Base-by-base conservation (phyloP, 2,888 invertebrate species). In the Nysson spinosus region DNA sequence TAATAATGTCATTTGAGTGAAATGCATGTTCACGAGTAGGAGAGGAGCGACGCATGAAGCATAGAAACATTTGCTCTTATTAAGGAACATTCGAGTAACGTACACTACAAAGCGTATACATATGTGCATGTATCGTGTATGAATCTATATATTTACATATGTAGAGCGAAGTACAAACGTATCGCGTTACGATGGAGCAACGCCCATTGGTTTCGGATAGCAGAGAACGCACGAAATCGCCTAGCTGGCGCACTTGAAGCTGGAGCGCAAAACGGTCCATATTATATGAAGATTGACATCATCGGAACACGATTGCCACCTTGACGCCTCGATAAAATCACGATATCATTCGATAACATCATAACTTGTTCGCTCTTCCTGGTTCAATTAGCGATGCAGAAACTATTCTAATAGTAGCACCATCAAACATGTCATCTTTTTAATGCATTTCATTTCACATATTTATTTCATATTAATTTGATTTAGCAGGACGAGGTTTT, bases 151-250 rank as follows among this genome's bases (percentile, higher is more conserved):
- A 17, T 51, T 35, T 49, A 7, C 44, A 24, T 35, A 49, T 24
- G 43, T 24, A 35, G 42, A 58, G 17, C 46, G 63, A 44, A 69
- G 75, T 43, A 80, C 79, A 83, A 79, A 79, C 79, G 79, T 83
- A 83, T 83, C 82, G 69, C 70, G 61, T 83, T 83, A 81, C 83
- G 73, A 76, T 63, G 56, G 56, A 75, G 80, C 72, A 80, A 79
- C 79, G 82, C 82, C 83, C 82, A 82, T 82, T 71, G 72, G 80
- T 79, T 77, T 83, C 78, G 73, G 74, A 79, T 83, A 72, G 79
- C 78, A 77, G 63, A 67, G 75, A 72, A 60, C 66, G 67, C 60
- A 58, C 66, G 61, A 72, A 75, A 72, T 72, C 69, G 64, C 52
- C 74, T 66, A 55, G 49, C 56, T 40, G 35, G 39, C 62, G 51